phyloP scores from a whole-genome alignment of 1,140 invertebrate genomes.

The Adelges cooleyi region DNA sequence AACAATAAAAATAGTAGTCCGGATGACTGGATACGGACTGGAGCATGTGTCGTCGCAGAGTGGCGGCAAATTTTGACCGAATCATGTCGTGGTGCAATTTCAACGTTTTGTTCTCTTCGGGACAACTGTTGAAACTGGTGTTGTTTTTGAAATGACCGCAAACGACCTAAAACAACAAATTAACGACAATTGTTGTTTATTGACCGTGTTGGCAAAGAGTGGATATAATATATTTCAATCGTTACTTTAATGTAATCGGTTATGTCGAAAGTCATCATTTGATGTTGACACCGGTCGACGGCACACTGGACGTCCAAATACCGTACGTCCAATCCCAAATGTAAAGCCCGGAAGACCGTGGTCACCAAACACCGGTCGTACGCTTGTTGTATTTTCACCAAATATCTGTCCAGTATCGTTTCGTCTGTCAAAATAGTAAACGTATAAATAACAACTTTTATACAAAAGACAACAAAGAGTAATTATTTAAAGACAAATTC shows the following conservation, averaged over 20 bases:
- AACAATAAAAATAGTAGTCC: constrained; percentile 7
- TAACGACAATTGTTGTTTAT: too few species aligned
- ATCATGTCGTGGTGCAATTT: constrained; percentile 15
- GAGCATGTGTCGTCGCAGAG: not conserved
- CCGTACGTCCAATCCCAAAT: constrained; percentile 47
- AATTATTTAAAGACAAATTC: too few species aligned
- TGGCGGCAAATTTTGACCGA: not conserved
- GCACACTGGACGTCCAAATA: constrained; percentile 55
- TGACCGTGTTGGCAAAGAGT: too few species aligned
- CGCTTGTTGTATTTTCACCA: constrained; percentile 46
- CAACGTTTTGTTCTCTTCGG: not conserved
- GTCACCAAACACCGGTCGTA: constrained; percentile 58
- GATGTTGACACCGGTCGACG: constrained; percentile 62
- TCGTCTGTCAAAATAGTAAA: too few species aligned
- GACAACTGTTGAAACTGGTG: not conserved
- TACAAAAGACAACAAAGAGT: too few species aligned
- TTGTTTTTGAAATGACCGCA: constrained; percentile 21
- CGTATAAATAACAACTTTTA: too few species aligned
- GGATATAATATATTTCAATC: not conserved
- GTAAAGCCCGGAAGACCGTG: constrained; percentile 51
- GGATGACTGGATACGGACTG: not conserved
- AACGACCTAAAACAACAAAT: constrained; percentile 2
- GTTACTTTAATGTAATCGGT: constrained; percentile 51
- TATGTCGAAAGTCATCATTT: constrained; percentile 57
- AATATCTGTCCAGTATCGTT: constrained; percentile 48